A percentile compares a stretch with the other conserved stretches of the same genome.
Conservation (phyloP, 2,888 invertebrate genomes). For the Cheilosia urbana region DNA sequence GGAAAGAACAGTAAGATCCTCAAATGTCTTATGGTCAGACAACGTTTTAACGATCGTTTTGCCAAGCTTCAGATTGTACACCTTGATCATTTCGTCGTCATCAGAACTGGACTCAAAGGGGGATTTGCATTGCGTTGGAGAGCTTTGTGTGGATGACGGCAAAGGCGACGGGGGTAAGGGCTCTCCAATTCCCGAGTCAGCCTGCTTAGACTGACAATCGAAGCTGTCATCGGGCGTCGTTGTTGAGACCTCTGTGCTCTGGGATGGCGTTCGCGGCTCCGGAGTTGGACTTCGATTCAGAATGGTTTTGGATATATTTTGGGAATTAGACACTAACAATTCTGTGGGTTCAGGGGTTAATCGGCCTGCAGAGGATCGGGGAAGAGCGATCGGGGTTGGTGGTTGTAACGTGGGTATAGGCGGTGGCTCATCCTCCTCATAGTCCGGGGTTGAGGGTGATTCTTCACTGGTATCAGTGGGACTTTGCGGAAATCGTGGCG, state of each 20-base stretch:
- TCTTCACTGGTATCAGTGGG: constrained; percentile 77
- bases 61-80: constrained; percentile 83
- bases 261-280: constrained; percentile 79
- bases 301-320: constrained; percentile 81
- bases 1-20: constrained; percentile 71
- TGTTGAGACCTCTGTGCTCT: constrained; percentile 50
- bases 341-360: constrained; percentile 46
- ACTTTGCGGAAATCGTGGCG: constrained; percentile 65
- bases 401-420: constrained; percentile 47
- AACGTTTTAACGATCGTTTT: constrained; percentile 80
- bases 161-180: constrained; percentile 79
- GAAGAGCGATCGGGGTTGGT: constrained; percentile 31
- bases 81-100: constrained; percentile 82
- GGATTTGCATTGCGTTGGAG: constrained; percentile 77
- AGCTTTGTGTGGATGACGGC: constrained; percentile 77
- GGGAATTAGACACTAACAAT: constrained; percentile 32
- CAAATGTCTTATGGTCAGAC: constrained; percentile 75
- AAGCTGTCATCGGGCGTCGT: constrained; percentile 77
- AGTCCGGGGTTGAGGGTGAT: constrained; percentile 13
- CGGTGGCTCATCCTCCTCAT: constrained; percentile 31
- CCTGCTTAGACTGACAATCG: constrained; percentile 81
- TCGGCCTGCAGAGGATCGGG: constrained; percentile 25
- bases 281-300: constrained; percentile 81
- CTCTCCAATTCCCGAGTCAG: constrained; percentile 82
- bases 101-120: constrained; percentile 82